phyloP scores from a whole-genome alignment of 2,113 vertebrate species.

The Tragelaphus scriptus region DNA sequence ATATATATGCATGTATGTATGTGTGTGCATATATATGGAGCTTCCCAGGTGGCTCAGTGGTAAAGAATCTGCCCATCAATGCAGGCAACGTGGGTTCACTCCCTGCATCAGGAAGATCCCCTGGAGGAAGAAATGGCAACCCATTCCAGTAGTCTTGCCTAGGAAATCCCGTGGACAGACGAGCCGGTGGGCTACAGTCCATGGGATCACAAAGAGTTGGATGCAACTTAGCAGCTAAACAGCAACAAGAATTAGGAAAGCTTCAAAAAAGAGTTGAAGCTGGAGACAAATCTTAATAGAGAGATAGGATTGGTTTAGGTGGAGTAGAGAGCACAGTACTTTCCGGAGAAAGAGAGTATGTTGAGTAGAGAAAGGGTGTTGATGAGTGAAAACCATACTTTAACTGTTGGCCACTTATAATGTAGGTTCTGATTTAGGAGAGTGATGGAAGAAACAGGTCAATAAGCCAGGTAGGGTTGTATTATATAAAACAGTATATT shows the following conservation, averaged over 20 bases:
- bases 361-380: background rate
- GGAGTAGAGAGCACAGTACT: background rate
- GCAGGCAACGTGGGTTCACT: accelerated
- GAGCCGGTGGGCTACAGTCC: background rate
- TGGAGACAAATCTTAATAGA: background rate
- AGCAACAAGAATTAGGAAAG: background rate
- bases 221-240: background rate
- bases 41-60: background rate
- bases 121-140: background rate
- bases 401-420: background rate
- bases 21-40: background rate
- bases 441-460: background rate
- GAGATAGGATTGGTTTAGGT: background rate
- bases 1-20: background rate
- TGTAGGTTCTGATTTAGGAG: background rate
- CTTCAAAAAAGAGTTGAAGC: background rate
- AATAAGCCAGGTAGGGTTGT: background rate
- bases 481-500: background rate
- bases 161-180: background rate
- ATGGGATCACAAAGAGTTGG: background rate
- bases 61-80: background rate
- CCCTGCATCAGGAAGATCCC: background rate
- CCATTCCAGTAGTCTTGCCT: background rate
- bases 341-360: background rate
- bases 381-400: background rate